Percentiles rank a stretch among this genome's conserved stretches.
These are phyloP conservation scores for Haliclystus octoradiatus DNA, from an alignment of 30 jellyfish, hydroid and myxozoan species.

Conservation along the genomic window DNA sequence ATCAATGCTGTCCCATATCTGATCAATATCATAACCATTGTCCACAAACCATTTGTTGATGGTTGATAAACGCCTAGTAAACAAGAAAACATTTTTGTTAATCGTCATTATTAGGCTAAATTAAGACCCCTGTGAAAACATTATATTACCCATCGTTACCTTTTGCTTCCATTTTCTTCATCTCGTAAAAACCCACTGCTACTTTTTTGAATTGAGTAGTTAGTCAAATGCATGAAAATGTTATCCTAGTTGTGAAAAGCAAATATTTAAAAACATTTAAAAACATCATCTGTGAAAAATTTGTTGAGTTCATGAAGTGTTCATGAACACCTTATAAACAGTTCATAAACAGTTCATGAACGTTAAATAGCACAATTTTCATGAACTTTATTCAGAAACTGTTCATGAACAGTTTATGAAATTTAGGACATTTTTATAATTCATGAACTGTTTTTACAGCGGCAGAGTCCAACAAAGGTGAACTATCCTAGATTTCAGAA, in stretches of 20 bases:
- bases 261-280: too few species aligned
- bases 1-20: constrained; percentile 80
- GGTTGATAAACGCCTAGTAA: constrained; percentile 55
- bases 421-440: too few species aligned
- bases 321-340: too few species aligned
- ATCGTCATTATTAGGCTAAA: background rate
- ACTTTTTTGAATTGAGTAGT: constrained; percentile 78
- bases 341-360: too few species aligned
- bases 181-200: constrained; percentile 77
- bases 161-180: constrained; percentile 91
- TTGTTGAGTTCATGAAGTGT: too few species aligned
- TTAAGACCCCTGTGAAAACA: background rate
- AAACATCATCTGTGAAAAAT: too few species aligned
- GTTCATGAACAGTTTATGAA: too few species aligned
- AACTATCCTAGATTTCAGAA: background rate
- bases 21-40: constrained; percentile 66
- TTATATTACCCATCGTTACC: constrained; percentile 18
- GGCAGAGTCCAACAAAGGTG: background rate
- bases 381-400: too few species aligned
- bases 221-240: constrained; percentile 77
- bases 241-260: too few species aligned
- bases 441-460: too few species aligned
- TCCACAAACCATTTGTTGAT: constrained; percentile 86
- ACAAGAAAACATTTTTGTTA: background rate
- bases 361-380: too few species aligned